phyloP scores from a whole-genome alignment of 1,140 invertebrate species.

The Neoseiulus cucumeris region DNA sequence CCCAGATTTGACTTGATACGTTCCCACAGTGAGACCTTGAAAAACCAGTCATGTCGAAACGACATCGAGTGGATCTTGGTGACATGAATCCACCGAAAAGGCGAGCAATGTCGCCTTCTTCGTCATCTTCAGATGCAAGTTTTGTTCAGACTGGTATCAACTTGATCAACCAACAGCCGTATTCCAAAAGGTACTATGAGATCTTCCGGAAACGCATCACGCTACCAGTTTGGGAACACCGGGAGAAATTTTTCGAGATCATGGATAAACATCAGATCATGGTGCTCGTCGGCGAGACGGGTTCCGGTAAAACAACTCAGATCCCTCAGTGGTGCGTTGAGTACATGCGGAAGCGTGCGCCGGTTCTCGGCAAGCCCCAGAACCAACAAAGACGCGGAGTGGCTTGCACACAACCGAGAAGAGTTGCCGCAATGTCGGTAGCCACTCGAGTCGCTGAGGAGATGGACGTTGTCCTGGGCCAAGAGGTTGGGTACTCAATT shows the following conservation, averaged over 20 bases:
- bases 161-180: slow-evolving; percentile 19
- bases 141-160: slow-evolving; percentile 16
- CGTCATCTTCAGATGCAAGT: background rate
- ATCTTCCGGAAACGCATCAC: slow-evolving; percentile 59
- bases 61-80: slow-evolving; percentile 1
- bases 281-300: slow-evolving; percentile 85
- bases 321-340: slow-evolving; percentile 72
- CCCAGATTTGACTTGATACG: no score
- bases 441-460: slow-evolving; percentile 94
- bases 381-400: slow-evolving; percentile 44
- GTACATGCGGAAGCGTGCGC: slow-evolving; percentile 45
- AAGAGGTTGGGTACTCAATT: slow-evolving; percentile 97
- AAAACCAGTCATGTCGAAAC: background rate
- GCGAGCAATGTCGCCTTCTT: background rate
- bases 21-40: no score
- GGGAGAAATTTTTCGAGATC: slow-evolving; percentile 79
- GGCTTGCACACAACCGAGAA: slow-evolving; percentile 86
- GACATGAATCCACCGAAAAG: slow-evolving; percentile 3
- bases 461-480: slow-evolving; percentile 90
- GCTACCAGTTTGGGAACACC: slow-evolving; percentile 93
- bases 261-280: slow-evolving; percentile 73
- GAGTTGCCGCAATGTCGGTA: slow-evolving; percentile 98
- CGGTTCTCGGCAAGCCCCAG: background rate
- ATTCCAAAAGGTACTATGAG: slow-evolving; percentile 28
- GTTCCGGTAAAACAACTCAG: slow-evolving; percentile 91